Evolutionary conservation across 1,140 invertebrate genomes (phyloP).

Genomic region (Ips typographus): DNA sequence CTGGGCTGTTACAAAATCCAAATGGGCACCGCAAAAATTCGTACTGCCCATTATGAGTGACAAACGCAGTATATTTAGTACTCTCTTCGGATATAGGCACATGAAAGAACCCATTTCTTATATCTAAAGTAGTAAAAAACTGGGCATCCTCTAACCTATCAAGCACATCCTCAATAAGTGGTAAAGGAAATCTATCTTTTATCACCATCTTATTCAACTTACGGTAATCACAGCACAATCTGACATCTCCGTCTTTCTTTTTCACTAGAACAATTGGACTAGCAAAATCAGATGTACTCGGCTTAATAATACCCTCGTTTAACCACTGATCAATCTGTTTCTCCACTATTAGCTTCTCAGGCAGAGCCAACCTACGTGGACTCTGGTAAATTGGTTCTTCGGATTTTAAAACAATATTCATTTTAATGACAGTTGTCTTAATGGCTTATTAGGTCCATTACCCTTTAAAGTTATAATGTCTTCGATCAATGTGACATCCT

Average conservation of each 20-base stretch:
- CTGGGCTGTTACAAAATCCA: constrained; percentile 39
- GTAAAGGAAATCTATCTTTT: constrained; percentile 45
- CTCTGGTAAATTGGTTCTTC: constrained; percentile 45
- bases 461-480: constrained; percentile 8
- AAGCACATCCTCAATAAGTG: constrained; percentile 41
- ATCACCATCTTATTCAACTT: constrained; percentile 51
- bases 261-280: constrained; percentile 36
- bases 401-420: constrained; percentile 33
- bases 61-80: constrained; percentile 42
- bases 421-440: constrained; percentile 23
- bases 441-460: constrained; percentile 20
- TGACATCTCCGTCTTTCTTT: constrained; percentile 21
- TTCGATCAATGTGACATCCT: constrained; percentile 6
- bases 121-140: constrained; percentile 44
- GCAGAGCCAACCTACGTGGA: constrained; percentile 41
- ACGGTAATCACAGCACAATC: constrained; percentile 58
- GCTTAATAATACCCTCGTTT: constrained; percentile 37
- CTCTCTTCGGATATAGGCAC: constrained; percentile 40
- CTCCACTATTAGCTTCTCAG: constrained; percentile 42
- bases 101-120: constrained; percentile 50
- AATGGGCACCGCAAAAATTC: constrained; percentile 53
- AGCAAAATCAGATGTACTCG: constrained; percentile 51
- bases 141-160: constrained; percentile 36
- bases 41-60: constrained; percentile 45
- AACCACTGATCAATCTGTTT: constrained; percentile 37